phyloP scores from a whole-genome alignment of 2,113 vertebrate species.

The Psammodynastes pulverulentus region DNA sequence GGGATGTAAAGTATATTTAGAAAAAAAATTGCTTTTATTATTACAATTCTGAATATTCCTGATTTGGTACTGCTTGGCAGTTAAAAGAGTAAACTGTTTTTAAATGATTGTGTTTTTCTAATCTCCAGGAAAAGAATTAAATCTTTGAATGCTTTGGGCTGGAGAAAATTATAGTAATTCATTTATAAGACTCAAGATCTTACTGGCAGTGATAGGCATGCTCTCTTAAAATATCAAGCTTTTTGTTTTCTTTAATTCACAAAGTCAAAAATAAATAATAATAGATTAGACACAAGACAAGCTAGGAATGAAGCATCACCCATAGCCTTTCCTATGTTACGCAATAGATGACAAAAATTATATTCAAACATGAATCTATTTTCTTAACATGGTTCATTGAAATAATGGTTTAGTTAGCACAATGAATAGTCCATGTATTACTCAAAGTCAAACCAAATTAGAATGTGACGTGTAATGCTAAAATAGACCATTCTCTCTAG shows the following conservation, averaged over 20 bases:
- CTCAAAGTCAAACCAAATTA: not conserved
- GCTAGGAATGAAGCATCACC: not conserved
- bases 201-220: slow-evolving; percentile 6
- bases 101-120: slow-evolving; percentile 40
- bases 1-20: not conserved
- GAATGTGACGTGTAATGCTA: not conserved
- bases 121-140: slow-evolving; percentile 38
- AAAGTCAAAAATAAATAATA: slow-evolving; percentile 27
- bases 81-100: slow-evolving; percentile 28
- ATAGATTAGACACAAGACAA: slow-evolving; percentile 21
- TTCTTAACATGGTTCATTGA: not conserved
- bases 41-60: slow-evolving; percentile 37
- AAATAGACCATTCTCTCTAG: not conserved
- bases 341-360: not conserved
- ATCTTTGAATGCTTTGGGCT: slow-evolving; percentile 43
- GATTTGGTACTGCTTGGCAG: slow-evolving; percentile 20
- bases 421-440: not conserved
- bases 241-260: slow-evolving; percentile 18
- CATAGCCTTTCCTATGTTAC: not conserved
- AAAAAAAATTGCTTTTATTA: slow-evolving; percentile 8
- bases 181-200: slow-evolving; percentile 43
- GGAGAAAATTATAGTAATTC: slow-evolving; percentile 62
- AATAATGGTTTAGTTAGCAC: not conserved
- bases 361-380: not conserved
- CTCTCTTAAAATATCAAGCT: not conserved